Conservation (phyloP, 2,113 vertebrate species). For the Pungitius pungitius region DNA sequence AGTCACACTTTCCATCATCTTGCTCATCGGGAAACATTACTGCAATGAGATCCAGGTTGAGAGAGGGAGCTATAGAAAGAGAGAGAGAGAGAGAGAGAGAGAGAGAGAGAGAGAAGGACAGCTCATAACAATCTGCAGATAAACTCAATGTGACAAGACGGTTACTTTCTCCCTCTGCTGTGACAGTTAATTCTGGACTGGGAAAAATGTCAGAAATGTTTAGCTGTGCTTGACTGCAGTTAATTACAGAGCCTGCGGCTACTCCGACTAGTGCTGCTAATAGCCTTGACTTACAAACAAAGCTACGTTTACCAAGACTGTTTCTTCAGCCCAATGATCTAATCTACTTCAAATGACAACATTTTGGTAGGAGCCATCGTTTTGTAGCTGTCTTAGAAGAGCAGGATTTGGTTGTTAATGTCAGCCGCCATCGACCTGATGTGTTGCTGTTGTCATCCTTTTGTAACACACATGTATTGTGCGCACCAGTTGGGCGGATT, state of each 20-base stretch:
- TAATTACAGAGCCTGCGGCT: constrained; percentile 94
- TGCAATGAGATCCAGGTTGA: constrained; percentile 78
- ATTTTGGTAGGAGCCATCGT: constrained; percentile 92
- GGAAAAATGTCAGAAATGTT: constrained; percentile 99
- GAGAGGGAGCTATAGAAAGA: constrained; percentile 54
- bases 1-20: constrained; percentile 79
- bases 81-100: constrained; percentile 34
- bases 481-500: neutral
- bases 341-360: constrained; percentile 95
- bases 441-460: neutral
- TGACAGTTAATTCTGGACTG: constrained; percentile 98
- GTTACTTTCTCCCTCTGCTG: constrained; percentile 91
- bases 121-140: constrained; percentile 82
- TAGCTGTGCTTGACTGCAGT: constrained; percentile 96
- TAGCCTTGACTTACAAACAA: constrained; percentile 95
- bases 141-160: constrained; percentile 93
- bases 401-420: constrained; percentile 12
- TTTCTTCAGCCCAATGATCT: constrained; percentile 89
- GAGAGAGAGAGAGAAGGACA: constrained; percentile 73
- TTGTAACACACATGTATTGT: neutral
- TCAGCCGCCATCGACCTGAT: constrained; percentile 30
- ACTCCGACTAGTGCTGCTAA: constrained; percentile 89
- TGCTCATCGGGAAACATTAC: constrained; percentile 86
- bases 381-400: constrained; percentile 85
- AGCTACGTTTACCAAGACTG: constrained; percentile 92